These are phyloP conservation scores for Xiphorhynchus erythropygius DNA, from an alignment of 2,797 vertebrate genomes.

Conservation along the genomic window DNA sequence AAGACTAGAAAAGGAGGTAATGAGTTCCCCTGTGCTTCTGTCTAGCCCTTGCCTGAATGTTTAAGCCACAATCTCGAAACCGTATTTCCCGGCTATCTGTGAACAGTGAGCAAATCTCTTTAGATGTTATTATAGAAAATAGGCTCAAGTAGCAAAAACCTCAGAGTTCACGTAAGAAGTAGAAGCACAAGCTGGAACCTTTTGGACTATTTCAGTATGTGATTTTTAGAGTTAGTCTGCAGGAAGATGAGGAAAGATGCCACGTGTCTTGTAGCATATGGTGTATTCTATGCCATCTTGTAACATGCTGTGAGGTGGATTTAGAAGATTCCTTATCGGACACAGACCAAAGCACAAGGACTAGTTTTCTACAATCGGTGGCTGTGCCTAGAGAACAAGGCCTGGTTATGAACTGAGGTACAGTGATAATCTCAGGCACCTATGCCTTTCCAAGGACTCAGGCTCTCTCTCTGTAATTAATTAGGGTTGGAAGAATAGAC, in stretches of 20 bases:
- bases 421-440: not conserved
- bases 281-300: not conserved
- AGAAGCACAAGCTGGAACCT: not conserved
- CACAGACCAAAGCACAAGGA: not conserved
- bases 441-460: not conserved
- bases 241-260: not conserved
- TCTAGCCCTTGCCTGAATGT: not conserved
- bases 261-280: fast-evolving
- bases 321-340: not conserved
- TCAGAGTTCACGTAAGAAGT: not conserved
- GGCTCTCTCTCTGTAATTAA: not conserved
- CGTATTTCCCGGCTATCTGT: not conserved
- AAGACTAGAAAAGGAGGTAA: not conserved
- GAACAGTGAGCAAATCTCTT: not conserved
- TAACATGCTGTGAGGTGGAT: fast-evolving
- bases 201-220: not conserved
- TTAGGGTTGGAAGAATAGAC: not conserved
- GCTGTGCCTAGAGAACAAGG: not conserved
- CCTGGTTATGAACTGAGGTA: not conserved
- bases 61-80: not conserved
- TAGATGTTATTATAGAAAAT: not conserved
- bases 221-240: not conserved
- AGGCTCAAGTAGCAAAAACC: not conserved
- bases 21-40: not conserved
- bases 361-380: fast-evolving